Evolutionary conservation across 2,888 invertebrate genomes (phyloP), one percentile per base, ranked within the genome.

Genomic region (Cryptus armator): DNA sequence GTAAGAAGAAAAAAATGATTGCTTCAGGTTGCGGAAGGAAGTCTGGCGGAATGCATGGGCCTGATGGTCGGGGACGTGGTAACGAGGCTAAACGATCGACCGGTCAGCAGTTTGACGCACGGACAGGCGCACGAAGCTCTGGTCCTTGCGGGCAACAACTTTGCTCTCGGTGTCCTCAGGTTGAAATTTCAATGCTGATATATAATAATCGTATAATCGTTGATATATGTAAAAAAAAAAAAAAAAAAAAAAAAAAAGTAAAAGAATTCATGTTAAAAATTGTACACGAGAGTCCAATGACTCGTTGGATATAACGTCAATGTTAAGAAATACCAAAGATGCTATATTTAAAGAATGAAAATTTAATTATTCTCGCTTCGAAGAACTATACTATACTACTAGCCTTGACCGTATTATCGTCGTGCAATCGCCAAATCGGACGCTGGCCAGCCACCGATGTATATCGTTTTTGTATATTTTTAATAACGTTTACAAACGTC

Each of bases 61-160:
- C 94, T 99, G 32, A 95, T 96, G 91, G 96, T 97, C 14, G 98
- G 98, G n/a, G 99, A 99, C 94, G 95, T 97, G 51, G 95, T 99
- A 87, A 95, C 97, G 51, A 95, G 96, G 87, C 96, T 99, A 87
- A 97, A 97, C 92, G 96, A 96, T 83, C 94, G 95, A 51, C 94
- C 96, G 67, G 95, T 97, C 9, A 95, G 95, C 74, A 95, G 95
- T 59, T 94, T 98, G 93, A 95, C 96, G 10, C 98, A 98, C 91
- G 96, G 96, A 59, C 96, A 96, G 89, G 97, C 97, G 1, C 97
- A 97, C 92, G 96, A 96, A 87, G 95, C 96, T 79, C 96, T 98
- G 85, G 94, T 96, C 70, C 94, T 95, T 76, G 96, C 97, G 37
- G 97, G 96, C 71, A 96, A 97, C 92, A 95, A 95, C 81, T 96